Evolutionary conservation across 2,888 invertebrate genomes (phyloP).

Genomic region (Mythimna loreyi): DNA sequence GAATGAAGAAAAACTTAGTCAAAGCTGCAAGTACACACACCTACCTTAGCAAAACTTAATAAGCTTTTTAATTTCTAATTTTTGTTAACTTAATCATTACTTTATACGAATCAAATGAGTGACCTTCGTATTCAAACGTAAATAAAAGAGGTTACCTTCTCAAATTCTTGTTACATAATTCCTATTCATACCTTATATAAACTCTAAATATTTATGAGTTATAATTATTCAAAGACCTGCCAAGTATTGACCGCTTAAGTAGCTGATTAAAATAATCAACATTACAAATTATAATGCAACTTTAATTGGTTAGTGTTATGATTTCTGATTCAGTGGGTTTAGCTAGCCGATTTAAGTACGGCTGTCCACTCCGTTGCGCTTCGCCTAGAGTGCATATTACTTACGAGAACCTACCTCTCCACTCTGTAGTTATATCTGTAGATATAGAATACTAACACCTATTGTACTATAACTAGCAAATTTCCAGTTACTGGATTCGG

Average conservation of each 20-base stretch:
- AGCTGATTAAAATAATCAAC: constrained; percentile 13
- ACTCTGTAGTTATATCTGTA: not conserved
- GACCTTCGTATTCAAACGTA: constrained; percentile 5
- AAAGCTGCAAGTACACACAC: no score
- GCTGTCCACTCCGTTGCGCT: not conserved
- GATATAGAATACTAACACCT: not conserved
- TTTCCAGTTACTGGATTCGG: not conserved
- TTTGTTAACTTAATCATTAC: not conserved
- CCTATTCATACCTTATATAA: constrained; percentile 11
- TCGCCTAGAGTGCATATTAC: not conserved
- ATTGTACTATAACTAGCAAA: not conserved
- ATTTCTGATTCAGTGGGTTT: constrained; percentile 14
- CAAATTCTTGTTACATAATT: constrained; percentile 25
- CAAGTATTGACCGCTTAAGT: constrained; percentile 3
- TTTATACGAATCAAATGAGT: not conserved
- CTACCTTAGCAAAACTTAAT: not conserved
- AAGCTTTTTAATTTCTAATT: not conserved
- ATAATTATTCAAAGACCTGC: constrained; percentile 23
- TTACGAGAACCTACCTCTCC: no score
- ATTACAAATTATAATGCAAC: constrained; percentile 17
- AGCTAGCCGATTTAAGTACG: not conserved
- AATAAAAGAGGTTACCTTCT: constrained; percentile 13
- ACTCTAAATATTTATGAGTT: constrained; percentile 32
- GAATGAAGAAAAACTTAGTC: no score
- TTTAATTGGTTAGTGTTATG: not conserved